Conservation (phyloP, 1,140 invertebrate genomes). For the Drosophila guanche region DNA sequence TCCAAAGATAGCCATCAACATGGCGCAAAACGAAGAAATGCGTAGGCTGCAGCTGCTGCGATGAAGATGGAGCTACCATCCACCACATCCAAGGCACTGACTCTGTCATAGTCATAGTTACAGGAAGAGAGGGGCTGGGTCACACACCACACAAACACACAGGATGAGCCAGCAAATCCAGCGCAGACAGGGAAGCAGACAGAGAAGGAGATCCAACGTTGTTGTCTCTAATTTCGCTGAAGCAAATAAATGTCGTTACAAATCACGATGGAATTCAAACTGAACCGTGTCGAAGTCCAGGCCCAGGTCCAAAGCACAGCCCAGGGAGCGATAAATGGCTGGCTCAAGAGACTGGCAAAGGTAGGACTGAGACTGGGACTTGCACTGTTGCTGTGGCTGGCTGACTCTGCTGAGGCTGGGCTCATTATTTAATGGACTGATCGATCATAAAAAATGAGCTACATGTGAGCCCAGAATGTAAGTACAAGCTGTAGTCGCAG, state of each 20-base stretch:
- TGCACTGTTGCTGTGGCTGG: slow-evolving; percentile 10
- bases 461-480: slow-evolving; percentile 71
- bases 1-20: slow-evolving; percentile 63
- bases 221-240: slow-evolving; percentile 74
- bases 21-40: slow-evolving; percentile 48
- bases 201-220: slow-evolving; percentile 8
- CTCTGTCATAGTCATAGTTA: too few species aligned
- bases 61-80: slow-evolving; percentile 37
- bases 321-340: slow-evolving; percentile 75
- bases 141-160: background rate
- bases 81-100: too few species aligned
- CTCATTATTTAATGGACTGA: slow-evolving; percentile 82
- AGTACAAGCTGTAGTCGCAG: slow-evolving; percentile 62
- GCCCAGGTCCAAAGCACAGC: slow-evolving; percentile 62
- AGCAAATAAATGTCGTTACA: slow-evolving; percentile 82
- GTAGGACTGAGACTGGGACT: slow-evolving; percentile 10
- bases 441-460: slow-evolving; percentile 82
- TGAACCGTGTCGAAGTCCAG: slow-evolving; percentile 61
- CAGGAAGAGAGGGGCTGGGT: too few species aligned
- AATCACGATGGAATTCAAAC: slow-evolving; percentile 80
- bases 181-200: slow-evolving; percentile 12
- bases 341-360: slow-evolving; percentile 21
- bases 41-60: slow-evolving; percentile 60
- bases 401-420: slow-evolving; percentile 23
- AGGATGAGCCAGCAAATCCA: slow-evolving; percentile 39